Base-by-base conservation (phyloP, 2,113 vertebrate genomes). In the Isurus oxyrinchus region DNA sequence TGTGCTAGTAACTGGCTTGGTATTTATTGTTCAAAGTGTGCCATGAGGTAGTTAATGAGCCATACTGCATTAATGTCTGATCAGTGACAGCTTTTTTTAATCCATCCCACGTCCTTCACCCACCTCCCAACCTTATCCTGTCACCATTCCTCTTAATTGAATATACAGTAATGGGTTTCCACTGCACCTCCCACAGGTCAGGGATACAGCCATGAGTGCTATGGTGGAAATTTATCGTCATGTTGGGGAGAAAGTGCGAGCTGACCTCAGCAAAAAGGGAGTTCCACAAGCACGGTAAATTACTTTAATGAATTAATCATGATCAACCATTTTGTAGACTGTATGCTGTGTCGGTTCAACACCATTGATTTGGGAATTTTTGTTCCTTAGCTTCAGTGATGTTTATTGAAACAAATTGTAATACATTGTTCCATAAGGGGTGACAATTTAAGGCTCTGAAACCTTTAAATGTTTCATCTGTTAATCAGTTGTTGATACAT, bases 181-280 rank as follows among this genome's bases (percentile, higher is more conserved):
- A 1, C 4, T 61, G 27, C 94, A 55, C 5, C 5, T 97, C 97
- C 97, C 96, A 59, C 97, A 99, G 99, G 99, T 99, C 97, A 98
- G 99, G 97, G 99, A 99, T 97, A 98, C 98, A 96, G 98, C 99
- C 96, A 97, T 98, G 96, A 97, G 98, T 84, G 97, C 99, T 3
- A 96, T 99, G 96, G 98, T 99, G 97, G 99, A 99, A 96, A 98
- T 99, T 97, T 99, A 99, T 97, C 98, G 98, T 96, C 98, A 99
- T 96, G 98, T 99, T 55, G 99, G 99, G 96, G 99, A 99, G 96
- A 98, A 97, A 97, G 98, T 99, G 94, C 97, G 98, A 97, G 96
- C 97, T 96, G 99, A 99, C 97, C 98, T 99, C 96, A 97, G 57
- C 2, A 99, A 99, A 97, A 98, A 98, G 97, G 99, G 98, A 96